These are phyloP conservation scores for Mesoligia furuncula DNA, from an alignment of 2,888 invertebrate genomes.

Conservation along the genomic window DNA sequence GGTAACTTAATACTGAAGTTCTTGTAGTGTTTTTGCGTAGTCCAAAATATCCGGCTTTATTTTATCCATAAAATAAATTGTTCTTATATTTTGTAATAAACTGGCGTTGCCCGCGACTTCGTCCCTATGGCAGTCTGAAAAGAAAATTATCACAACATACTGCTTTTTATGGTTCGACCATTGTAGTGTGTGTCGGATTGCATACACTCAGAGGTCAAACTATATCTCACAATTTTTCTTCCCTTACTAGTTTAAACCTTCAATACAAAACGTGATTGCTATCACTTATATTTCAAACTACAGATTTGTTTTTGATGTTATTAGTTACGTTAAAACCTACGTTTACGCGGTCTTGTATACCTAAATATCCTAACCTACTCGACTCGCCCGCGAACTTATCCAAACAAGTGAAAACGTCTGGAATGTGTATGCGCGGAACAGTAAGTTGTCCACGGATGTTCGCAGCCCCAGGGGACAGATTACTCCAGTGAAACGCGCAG, in stretches of 20 bases:
- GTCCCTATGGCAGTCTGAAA: not conserved
- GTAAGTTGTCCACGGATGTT: constrained; percentile 74
- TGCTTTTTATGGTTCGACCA: not conserved
- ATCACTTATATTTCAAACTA: not conserved
- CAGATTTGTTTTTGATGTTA: not conserved
- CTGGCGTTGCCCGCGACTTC: not conserved
- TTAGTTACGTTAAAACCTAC: not conserved
- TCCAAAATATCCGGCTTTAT: not conserved
- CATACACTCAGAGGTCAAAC: not conserved
- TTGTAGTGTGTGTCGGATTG: not conserved
- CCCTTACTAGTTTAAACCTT: no score
- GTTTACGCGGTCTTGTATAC: not conserved
- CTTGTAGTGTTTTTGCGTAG: constrained; percentile 17
- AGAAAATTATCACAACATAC: not conserved
- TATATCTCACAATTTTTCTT: not conserved
- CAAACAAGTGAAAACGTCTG: constrained; percentile 34
- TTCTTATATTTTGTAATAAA: not conserved
- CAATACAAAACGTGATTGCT: no score
- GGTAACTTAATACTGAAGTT: constrained; percentile 30
- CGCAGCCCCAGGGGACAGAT: constrained; percentile 77
- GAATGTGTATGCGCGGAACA: constrained; percentile 70
- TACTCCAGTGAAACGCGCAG: constrained; percentile 76
- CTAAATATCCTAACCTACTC: not conserved
- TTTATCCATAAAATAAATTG: not conserved
- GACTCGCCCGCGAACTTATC: constrained; percentile 26